A percentile compares a stretch with the other conserved stretches of the same genome.
phyloP scores from a whole-genome alignment of 1,140 invertebrate genomes.

The Cherax quadricarinatus region DNA sequence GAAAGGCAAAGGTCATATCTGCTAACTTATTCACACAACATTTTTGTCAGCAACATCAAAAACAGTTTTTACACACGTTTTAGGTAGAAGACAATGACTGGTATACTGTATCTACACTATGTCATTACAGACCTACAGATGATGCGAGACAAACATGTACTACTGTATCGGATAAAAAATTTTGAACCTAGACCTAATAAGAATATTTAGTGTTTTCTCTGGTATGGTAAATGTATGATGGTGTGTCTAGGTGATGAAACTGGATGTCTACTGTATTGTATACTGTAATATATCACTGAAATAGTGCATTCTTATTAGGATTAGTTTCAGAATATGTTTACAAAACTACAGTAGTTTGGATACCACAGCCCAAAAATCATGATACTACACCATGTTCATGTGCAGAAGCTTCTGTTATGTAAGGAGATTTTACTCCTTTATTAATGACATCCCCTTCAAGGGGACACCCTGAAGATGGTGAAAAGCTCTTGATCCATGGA shows the following conservation, averaged over 20 bases:
- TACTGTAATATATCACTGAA: background rate
- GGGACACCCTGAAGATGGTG: no score
- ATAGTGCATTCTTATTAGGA: background rate
- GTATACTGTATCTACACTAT: background rate
- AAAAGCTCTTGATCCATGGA: no score
- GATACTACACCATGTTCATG: conserved; percentile 12
- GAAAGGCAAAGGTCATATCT: conserved; percentile 2
- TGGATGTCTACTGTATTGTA: background rate
- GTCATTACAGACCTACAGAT: background rate
- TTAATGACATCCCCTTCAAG: background rate
- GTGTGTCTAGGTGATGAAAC: background rate
- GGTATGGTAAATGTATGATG: background rate
- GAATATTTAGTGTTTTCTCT: background rate
- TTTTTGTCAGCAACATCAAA: background rate
- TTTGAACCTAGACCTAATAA: background rate
- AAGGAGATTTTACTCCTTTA: background rate
- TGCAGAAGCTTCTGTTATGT: background rate
- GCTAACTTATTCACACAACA: background rate
- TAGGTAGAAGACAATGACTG: background rate
- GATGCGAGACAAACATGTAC: conserved; percentile 1
- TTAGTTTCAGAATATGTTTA: background rate
- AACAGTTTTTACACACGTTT: background rate
- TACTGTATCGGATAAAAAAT: background rate
- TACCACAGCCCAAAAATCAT: conserved; percentile 43
- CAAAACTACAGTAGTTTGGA: conserved; percentile 25